Conservation (phyloP, 2,797 vertebrate species). For the Enteromius fasciolatus region DNA sequence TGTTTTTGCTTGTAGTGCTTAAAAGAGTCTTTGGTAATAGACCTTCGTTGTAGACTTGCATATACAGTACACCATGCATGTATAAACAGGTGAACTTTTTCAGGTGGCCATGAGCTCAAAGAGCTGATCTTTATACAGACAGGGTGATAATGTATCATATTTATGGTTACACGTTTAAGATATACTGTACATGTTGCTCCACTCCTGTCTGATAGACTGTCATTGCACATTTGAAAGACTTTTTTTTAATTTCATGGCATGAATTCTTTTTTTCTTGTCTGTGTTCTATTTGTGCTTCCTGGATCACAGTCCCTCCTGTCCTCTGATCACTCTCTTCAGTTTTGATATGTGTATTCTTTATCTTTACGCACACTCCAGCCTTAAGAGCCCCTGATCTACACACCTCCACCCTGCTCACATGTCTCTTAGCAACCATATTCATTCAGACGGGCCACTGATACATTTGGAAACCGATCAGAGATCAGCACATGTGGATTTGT, state of each 20-base stretch:
- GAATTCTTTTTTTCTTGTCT: not conserved
- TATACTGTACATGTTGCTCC: not conserved
- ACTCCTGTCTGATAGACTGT: not conserved
- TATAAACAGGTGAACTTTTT: constrained; percentile 1
- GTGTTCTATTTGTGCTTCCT: not conserved
- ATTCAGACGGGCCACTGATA: constrained; percentile 44
- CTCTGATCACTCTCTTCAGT: constrained; percentile 20
- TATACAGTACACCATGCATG: not conserved
- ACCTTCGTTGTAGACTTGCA: not conserved
- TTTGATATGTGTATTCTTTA: constrained; percentile 53
- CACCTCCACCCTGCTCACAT: constrained; percentile 40
- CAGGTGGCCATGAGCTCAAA: not conserved
- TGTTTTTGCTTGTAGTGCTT: not conserved
- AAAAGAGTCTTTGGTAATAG: not conserved
- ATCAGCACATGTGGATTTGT: constrained; percentile 15
- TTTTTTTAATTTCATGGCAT: not conserved
- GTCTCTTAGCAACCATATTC: constrained; percentile 58
- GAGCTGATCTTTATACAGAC: not conserved
- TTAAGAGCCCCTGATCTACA: constrained; percentile 43
- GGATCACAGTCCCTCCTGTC: not conserved
- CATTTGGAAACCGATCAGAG: constrained; percentile 38
- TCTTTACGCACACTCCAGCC: constrained; percentile 44
- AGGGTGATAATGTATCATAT: not conserved
- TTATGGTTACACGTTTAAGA: not conserved
- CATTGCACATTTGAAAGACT: not conserved